Base-by-base conservation (phyloP, 2,888 invertebrate genomes). In the Cryptocheilus praepositus region DNA sequence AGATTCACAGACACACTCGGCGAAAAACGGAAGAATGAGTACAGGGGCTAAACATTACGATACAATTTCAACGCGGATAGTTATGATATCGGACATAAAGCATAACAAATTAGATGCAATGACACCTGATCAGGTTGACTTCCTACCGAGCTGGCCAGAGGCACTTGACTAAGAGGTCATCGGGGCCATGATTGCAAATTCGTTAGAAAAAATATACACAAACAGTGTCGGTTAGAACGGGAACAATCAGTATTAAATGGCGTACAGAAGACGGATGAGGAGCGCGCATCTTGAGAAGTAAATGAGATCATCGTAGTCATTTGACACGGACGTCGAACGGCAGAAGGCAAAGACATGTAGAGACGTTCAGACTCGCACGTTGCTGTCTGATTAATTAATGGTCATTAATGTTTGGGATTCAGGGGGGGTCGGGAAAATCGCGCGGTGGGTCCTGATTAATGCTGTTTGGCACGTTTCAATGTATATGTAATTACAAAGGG, bases 401-500 rank as follows among this genome's bases (percentile, higher is more conserved):
- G n/a, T 64, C 53, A 53, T 59, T 71, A 62, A 64, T 57, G 52
- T 63, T 66, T 18, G 11, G 44, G 55, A 60, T 15, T n/a, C 57
- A 36, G 25, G 43, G 8, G 5, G 59, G n/a, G 16, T 7, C 11
- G 36, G 36, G 36, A 11, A 11, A 36, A 11, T 4, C 36, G 36
- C n/a, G 13, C 19, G 56, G 16, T 46, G 44, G 57, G 51, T 18
- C 21, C 25, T 13, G 25, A 18, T 51, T 13, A 15, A 52, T 65
- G 58, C 65, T 36, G 54, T 61, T 28, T 22, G 44, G 44, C 49
- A 19, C 49, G 62, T 64, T 72, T 64, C 73, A 63, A 64, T 73
- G 67, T 66, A 74, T 75, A 81, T 74, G 77, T 76, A 79, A 76
- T 76, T 78, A 76, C 73, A 82, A 78, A 81, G 76, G 73, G 70